Conservation (phyloP, 2,888 invertebrate genomes). For the Cantharis rufa region DNA sequence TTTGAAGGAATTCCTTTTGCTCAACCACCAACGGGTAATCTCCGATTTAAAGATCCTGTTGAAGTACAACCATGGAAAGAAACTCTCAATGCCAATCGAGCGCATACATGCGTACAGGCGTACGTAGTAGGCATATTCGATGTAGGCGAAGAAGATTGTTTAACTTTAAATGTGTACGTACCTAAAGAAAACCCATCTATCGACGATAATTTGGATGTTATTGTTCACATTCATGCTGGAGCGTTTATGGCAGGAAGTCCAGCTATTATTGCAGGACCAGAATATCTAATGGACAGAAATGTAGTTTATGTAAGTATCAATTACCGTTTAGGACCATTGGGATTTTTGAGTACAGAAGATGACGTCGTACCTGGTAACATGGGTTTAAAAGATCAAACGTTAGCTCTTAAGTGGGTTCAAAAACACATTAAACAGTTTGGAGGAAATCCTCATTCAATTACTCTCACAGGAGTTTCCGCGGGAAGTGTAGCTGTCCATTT, state of each 20-base stretch:
- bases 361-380: background rate
- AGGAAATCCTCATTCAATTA: conserved; percentile 68
- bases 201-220: conserved; percentile 9
- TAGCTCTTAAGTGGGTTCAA: conserved; percentile 67
- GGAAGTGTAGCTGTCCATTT: conserved; percentile 74
- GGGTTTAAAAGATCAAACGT: conserved; percentile 64
- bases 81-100: conserved; percentile 37
- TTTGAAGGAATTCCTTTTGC: conserved; percentile 45
- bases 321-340: conserved; percentile 7
- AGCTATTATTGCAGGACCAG: background rate
- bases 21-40: conserved; percentile 39
- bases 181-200: background rate
- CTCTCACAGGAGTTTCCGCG: conserved; percentile 68
- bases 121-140: too few relatives aligned
- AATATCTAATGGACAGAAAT: conserved; percentile 15
- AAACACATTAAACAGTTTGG: conserved; percentile 59
- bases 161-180: conserved; percentile 14
- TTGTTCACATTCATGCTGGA: conserved; percentile 17
- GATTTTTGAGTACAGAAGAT: conserved; percentile 7
- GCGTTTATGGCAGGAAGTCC: conserved; percentile 9
- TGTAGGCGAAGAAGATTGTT: conserved; percentile 26
- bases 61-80: background rate
- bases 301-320: conserved; percentile 5
- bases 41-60: conserved; percentile 41
- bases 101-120: conserved; percentile 41